phyloP scores from a whole-genome alignment of 1,140 invertebrate species.

The Ctenoplectra terminalis region DNA sequence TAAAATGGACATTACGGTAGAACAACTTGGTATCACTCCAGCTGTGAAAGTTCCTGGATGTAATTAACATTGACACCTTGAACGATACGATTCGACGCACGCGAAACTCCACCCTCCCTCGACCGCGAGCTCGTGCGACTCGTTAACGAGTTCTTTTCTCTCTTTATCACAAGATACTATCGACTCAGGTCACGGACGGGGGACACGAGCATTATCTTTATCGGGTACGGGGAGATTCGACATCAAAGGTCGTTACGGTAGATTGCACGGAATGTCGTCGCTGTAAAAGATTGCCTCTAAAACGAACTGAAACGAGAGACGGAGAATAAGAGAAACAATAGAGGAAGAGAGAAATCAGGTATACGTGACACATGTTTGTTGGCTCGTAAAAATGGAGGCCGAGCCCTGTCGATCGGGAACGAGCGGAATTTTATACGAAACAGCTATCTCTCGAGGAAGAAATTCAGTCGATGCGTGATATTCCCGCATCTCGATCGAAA shows the following conservation, averaged over 20 bases:
- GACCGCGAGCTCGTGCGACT: neutral
- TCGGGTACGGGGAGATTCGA: conserved; percentile 28
- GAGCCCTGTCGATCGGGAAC: neutral
- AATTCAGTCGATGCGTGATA: neutral
- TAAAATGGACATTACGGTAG: neutral
- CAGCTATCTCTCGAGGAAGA: neutral
- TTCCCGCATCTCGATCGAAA: neutral
- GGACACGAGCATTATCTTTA: conserved; percentile 36
- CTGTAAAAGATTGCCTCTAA: neutral
- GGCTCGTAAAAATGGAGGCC: no score
- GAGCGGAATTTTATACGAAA: neutral
- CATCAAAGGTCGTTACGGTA: conserved; percentile 46
- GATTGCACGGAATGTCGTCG: conserved; percentile 37
- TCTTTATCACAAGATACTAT: conserved; percentile 24
- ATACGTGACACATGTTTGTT: conserved; percentile 10
- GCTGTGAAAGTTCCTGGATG: neutral
- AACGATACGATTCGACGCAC: neutral
- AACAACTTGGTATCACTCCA: neutral
- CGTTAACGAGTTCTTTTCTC: conserved; percentile 26
- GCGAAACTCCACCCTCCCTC: neutral
- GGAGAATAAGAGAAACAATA: neutral
- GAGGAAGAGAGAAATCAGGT: neutral
- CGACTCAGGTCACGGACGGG: conserved; percentile 18
- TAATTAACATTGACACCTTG: conserved; percentile 16
- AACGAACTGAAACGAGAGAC: neutral